Percentiles rank a stretch among this genome's conserved stretches.
Evolutionary conservation across 2,113 vertebrate species (phyloP).

Genomic region (Charadrius vociferus): DNA sequence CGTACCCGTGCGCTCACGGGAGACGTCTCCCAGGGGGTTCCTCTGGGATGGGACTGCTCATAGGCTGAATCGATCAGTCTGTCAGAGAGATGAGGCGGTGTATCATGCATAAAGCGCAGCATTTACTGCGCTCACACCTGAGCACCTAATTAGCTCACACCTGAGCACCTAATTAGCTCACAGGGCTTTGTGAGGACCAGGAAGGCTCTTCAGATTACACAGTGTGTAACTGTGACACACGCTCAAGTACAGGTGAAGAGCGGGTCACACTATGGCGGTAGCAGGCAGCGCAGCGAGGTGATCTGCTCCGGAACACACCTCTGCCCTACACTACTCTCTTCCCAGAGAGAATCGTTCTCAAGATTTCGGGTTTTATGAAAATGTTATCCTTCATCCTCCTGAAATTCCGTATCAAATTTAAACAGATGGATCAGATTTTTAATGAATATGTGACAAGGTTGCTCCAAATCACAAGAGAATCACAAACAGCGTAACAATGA

Average conservation of each 20-base stretch:
- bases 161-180: background rate
- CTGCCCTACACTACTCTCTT: background rate
- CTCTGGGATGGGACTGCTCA: background rate
- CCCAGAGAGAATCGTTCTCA: background rate
- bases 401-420: background rate
- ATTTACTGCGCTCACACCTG: background rate
- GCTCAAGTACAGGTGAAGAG: background rate
- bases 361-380: background rate
- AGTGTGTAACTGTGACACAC: accelerated
- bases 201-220: background rate
- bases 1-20: accelerated
- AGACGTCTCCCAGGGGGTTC: background rate
- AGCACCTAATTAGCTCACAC: background rate
- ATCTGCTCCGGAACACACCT: background rate
- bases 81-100: background rate
- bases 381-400: background rate
- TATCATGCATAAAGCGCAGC: background rate
- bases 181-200: background rate
- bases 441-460: background rate
- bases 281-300: background rate
- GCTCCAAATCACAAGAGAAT: background rate
- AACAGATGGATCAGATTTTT: background rate
- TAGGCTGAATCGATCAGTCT: background rate
- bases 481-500: background rate
- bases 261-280: accelerated